phyloP scores from a whole-genome alignment of 2,113 vertebrate genomes.

The Solea senegalensis region DNA sequence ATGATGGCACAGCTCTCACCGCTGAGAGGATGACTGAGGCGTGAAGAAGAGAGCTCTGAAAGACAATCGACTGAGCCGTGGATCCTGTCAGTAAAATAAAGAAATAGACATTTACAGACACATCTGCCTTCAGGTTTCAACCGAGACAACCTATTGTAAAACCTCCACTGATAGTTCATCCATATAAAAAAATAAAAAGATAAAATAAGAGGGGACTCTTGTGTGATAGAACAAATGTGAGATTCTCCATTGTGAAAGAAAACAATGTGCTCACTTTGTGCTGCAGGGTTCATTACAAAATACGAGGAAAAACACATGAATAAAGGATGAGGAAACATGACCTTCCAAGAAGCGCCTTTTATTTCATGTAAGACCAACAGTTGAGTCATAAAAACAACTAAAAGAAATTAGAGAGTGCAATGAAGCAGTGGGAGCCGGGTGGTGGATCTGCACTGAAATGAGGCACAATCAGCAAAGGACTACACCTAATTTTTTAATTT shows the following conservation, averaged over 20 bases:
- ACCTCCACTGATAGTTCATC: no score
- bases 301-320: constrained; percentile 2
- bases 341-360: constrained; percentile 16
- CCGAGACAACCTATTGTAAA: no score
- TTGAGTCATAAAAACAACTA: constrained; percentile 1
- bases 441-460: no score
- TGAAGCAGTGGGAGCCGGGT: neutral
- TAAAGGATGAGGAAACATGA: constrained; percentile 22
- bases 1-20: constrained; percentile 79
- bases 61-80: constrained; percentile 93
- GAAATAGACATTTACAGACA: neutral
- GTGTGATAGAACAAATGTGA: constrained; percentile 45
- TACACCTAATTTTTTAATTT: no score
- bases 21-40: constrained; percentile 83
- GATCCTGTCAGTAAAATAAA: constrained; percentile 78
- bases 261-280: constrained; percentile 21
- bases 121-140: neutral
- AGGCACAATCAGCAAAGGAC: neutral
- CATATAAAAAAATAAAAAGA: no score
- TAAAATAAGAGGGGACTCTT: no score
- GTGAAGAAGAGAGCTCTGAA: constrained; percentile 87
- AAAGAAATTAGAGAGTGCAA: neutral
- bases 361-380: constrained; percentile 20
- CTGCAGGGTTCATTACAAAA: constrained; percentile 68
- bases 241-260: constrained; percentile 55